phyloP scores from a whole-genome alignment of 2,797 vertebrate genomes.

The Sebastes matsubarae region DNA sequence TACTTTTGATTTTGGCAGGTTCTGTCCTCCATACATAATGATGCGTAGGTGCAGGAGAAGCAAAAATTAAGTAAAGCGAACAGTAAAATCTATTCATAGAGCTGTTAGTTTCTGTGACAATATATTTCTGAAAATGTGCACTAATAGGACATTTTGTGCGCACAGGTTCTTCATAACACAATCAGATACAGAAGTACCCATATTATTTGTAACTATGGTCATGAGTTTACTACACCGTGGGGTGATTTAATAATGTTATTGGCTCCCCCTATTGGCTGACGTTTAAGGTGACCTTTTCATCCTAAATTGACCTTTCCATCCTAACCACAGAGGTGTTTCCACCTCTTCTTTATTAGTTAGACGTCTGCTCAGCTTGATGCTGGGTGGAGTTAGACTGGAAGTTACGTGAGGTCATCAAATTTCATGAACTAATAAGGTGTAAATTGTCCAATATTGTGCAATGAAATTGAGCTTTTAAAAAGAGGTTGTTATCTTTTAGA shows the following conservation, averaged over 20 bases:
- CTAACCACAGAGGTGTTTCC: background rate
- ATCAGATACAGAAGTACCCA: background rate
- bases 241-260: background rate
- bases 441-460: background rate
- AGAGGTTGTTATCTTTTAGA: background rate
- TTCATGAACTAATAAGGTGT: background rate
- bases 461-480: background rate
- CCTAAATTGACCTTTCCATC: background rate
- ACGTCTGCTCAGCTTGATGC: background rate
- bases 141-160: background rate
- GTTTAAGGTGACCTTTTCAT: background rate
- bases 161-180: background rate
- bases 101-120: background rate
- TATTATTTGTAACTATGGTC: background rate
- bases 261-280: slow-evolving; percentile 28
- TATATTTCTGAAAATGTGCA: background rate
- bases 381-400: background rate
- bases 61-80: background rate
- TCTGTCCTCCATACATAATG: too few relatives aligned
- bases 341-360: background rate
- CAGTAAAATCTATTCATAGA: background rate
- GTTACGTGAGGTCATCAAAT: background rate
- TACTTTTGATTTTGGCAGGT: too few relatives aligned
- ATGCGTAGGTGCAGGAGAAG: background rate
- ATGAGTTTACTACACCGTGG: too few relatives aligned